Conservation (phyloP, 2,888 invertebrate species). For the Gastrophysa polygoni region DNA sequence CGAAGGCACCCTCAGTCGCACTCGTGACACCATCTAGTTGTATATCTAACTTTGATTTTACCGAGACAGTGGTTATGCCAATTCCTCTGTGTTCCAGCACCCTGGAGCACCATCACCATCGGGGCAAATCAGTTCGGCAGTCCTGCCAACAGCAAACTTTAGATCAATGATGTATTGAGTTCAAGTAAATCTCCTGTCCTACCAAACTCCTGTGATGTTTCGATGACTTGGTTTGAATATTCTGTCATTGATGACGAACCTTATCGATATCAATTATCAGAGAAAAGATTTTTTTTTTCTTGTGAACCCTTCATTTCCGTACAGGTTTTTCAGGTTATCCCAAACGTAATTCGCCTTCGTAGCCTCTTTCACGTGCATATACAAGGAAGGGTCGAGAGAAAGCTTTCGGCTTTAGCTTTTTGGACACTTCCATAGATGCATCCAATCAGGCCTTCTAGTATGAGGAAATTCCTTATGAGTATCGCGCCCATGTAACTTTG, state of each 20-base stretch:
- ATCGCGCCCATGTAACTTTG: conserved; percentile 10
- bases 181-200: conserved; percentile 44
- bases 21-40: too few relatives aligned
- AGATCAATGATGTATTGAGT: conserved; percentile 42
- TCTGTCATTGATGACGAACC: background rate
- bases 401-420: background rate
- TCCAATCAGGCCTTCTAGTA: too few relatives aligned
- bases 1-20: too few relatives aligned
- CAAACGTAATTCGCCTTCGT: conserved; percentile 37
- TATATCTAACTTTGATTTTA: too few relatives aligned
- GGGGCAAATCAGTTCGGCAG: background rate
- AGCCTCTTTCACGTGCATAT: conserved; percentile 39
- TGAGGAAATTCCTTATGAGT: background rate
- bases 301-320: conserved; percentile 17
- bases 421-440: too few relatives aligned
- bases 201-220: conserved; percentile 42
- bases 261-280: conserved; percentile 10
- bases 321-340: conserved; percentile 12
- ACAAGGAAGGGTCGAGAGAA: conserved; percentile 34
- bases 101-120: too few relatives aligned
- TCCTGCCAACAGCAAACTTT: conserved; percentile 39
- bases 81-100: too few relatives aligned
- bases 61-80: too few relatives aligned
- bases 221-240: conserved; percentile 39
- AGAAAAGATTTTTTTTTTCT: conserved; percentile 26